Evolutionary conservation across 2,888 invertebrate genomes (phyloP).

Genomic region (Orthonychiurus folsomi): DNA sequence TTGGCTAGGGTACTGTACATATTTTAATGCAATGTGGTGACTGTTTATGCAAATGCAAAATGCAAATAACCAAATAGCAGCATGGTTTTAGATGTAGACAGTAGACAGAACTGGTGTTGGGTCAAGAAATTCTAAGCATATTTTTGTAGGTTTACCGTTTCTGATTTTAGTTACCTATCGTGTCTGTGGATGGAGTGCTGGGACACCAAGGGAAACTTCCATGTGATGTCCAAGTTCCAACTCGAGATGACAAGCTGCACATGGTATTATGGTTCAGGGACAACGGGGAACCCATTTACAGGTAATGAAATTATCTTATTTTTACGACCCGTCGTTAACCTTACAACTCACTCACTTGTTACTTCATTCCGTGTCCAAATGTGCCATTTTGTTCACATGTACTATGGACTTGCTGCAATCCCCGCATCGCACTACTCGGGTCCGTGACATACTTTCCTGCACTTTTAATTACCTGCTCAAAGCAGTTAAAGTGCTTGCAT

Average conservation of each 20-base stretch:
- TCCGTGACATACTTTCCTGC: too few relatives aligned
- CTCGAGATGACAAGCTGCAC: conserved; percentile 69
- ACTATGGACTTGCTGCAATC: too few relatives aligned
- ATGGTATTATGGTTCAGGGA: conserved; percentile 88
- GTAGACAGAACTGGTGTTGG: conserved; percentile 5
- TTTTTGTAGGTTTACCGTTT: conserved; percentile 41
- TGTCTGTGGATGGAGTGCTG: conserved; percentile 69
- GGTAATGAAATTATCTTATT: conserved; percentile 49
- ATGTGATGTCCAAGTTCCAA: conserved; percentile 72
- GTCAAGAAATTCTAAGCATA: conserved; percentile 32
- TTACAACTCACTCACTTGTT: not conserved
- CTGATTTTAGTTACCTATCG: conserved; percentile 63
- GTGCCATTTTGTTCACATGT: too few relatives aligned
- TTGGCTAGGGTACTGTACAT: too few relatives aligned
- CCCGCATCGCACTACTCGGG: too few relatives aligned
- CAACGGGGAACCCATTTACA: conserved; percentile 72
- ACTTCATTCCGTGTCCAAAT: too few relatives aligned
- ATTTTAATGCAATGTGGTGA: too few relatives aligned
- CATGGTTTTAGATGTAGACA: not conserved
- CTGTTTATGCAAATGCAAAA: not conserved
- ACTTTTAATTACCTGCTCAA: too few relatives aligned
- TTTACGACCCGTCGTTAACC: not conserved
- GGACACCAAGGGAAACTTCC: conserved; percentile 73
- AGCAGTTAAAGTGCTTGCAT: too few relatives aligned
- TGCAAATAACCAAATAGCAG: not conserved